Base-by-base conservation (phyloP, 2,113 vertebrate genomes). In the Salvator merianae region DNA sequence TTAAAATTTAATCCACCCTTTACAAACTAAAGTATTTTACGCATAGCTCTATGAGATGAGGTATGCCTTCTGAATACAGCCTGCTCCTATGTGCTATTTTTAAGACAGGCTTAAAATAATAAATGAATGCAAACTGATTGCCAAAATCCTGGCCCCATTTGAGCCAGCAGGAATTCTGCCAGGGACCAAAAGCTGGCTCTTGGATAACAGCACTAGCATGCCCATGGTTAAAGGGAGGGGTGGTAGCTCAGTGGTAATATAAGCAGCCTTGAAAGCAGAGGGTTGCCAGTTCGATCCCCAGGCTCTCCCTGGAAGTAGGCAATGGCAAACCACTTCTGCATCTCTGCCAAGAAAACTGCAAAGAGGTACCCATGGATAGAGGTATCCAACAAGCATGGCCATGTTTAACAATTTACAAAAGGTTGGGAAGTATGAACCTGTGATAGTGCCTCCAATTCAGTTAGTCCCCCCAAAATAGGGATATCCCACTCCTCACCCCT, bases 151-250 rank as follows among this genome's bases (percentile, higher is more conserved):
- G 32, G 62, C 0, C 18, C 32, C 81, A 40, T 88, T 81, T 69
- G 87, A 90, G 81, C 10, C 86, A 85, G 86, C 32, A 79, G 82
- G 86, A 91, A 72, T 4, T 55, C 72, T 90, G 81, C 79, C 91
- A 90, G 77, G 47, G 81, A 83, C 77, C 87, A 82, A 68, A 82
- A 82, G 18, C 0, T 88, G 81, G 83, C 32, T 0, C 1, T n/a
- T 71, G 47, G 68, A 78, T 59, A 90, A 40, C 24, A 47, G 69
- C 75, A 86, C 38, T 14, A 40, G 32, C 32, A 0, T 0, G 3
- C 24, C 75, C 80, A 79, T 84, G 62, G 16, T 59, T 18, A 59
- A 20, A 20, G 55, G 20, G 14, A 3, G 5, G 55, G 18, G 55
- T 5, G 16, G 18, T 4, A 59, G 18, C 55, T 20, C 20, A 1